Conservation (phyloP, 2,113 vertebrate genomes). For the Alethe castanea region DNA sequence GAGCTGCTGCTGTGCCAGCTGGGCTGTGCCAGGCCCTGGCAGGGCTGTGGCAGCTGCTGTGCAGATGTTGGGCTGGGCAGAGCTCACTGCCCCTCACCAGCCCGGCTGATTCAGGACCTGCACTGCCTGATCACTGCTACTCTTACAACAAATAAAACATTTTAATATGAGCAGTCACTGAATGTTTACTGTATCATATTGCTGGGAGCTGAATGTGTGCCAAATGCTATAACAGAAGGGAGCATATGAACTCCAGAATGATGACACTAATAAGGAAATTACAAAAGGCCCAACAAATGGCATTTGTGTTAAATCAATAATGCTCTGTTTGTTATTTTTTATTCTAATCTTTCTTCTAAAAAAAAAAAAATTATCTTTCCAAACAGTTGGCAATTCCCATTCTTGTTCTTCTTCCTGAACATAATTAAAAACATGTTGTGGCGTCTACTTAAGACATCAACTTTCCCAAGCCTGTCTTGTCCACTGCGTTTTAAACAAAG, state of each 20-base stretch:
- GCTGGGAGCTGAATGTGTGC: conserved; percentile 70
- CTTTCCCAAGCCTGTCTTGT: conserved; percentile 84
- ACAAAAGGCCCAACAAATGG: conserved; percentile 81
- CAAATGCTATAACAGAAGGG: conserved; percentile 68
- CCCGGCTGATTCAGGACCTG: conserved; percentile 49
- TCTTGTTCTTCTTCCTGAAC: conserved; percentile 80
- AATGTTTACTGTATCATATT: conserved; percentile 69
- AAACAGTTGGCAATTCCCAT: conserved; percentile 81
- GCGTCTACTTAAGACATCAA: conserved; percentile 86
- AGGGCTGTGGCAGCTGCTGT: neutral
- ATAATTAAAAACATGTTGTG: conserved; percentile 85
- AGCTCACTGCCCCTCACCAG: neutral
- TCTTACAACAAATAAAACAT: conserved; percentile 71
- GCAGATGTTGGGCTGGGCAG: neutral
- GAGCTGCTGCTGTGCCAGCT: neutral
- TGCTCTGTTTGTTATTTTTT: conserved; percentile 74
- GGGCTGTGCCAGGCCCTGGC: neutral
- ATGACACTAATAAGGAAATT: conserved; percentile 82
- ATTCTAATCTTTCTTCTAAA: conserved; percentile 77
- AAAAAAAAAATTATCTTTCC: conserved; percentile 79
- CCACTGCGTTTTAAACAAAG: conserved; percentile 83
- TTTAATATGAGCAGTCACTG: conserved; percentile 73
- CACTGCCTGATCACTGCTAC: conserved; percentile 44
- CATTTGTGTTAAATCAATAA: conserved; percentile 85
- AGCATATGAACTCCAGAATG: conserved; percentile 69